phyloP scores from a whole-genome alignment of 2,113 vertebrate genomes.

The Hydrolagus affinis region DNA sequence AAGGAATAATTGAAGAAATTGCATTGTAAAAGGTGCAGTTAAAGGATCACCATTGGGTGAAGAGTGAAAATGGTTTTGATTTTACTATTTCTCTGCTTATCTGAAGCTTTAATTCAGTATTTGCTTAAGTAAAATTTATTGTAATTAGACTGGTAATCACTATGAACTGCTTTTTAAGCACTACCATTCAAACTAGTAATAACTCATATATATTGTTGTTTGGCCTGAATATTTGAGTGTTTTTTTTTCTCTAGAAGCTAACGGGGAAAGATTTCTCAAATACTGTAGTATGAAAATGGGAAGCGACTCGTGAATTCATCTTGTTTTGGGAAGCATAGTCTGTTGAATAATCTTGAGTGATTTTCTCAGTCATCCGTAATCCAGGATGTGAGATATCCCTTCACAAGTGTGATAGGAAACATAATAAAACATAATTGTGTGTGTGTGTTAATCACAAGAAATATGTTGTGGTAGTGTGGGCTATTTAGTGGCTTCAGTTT shows the following conservation, averaged over 20 bases:
- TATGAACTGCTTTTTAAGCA: background rate
- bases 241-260: background rate
- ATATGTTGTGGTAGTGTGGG: background rate
- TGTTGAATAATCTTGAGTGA: background rate
- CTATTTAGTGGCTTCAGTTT: background rate
- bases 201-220: background rate
- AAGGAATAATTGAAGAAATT: background rate
- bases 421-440: background rate
- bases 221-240: background rate
- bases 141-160: background rate
- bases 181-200: background rate
- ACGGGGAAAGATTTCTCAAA: background rate
- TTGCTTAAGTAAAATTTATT: background rate
- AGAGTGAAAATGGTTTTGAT: background rate
- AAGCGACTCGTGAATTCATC: background rate
- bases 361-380: background rate
- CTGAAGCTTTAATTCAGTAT: background rate
- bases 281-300: background rate
- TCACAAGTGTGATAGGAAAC: background rate
- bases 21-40: background rate
- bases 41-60: background rate
- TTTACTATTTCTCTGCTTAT: slow-evolving; percentile 5
- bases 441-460: background rate
- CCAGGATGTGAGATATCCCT: background rate
- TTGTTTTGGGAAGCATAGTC: background rate